phyloP scores from a whole-genome alignment of 2,888 invertebrate species.

The Erynnis tages region DNA sequence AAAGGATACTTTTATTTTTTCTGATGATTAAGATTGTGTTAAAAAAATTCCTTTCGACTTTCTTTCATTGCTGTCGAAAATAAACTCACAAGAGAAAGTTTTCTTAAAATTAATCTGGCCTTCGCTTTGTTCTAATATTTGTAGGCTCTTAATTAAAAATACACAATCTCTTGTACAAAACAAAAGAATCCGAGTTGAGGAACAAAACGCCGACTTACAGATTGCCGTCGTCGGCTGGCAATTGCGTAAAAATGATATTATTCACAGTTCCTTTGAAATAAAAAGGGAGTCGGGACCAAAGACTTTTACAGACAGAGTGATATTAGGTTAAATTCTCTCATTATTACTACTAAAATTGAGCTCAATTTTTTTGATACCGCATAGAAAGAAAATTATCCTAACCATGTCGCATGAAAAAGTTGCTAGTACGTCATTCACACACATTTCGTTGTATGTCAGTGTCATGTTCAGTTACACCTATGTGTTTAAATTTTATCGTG shows the following conservation, averaged over 20 bases:
- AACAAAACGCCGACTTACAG: slow-evolving; percentile 15
- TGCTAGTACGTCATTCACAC: too few relatives aligned
- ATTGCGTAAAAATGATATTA: slow-evolving; percentile 17
- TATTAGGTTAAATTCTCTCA: too few relatives aligned
- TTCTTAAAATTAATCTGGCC: slow-evolving; percentile 5
- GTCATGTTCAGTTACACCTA: too few relatives aligned
- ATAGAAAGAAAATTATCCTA: too few relatives aligned
- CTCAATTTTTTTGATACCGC: too few relatives aligned
- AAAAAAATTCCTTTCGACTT: not conserved
- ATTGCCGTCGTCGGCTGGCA: slow-evolving; percentile 10
- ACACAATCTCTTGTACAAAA: slow-evolving; percentile 10
- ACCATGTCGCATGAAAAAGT: too few relatives aligned
- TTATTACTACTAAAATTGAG: too few relatives aligned
- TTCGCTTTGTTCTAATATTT: slow-evolving; percentile 8
- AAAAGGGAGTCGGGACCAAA: not conserved
- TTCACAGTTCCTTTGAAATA: slow-evolving; percentile 1
- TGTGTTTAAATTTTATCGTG: too few relatives aligned
- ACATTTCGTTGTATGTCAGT: too few relatives aligned
- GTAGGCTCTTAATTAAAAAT: slow-evolving; percentile 11
- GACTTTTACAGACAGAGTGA: too few relatives aligned
- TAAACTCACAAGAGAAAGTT: not conserved
- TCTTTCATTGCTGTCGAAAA: not conserved
- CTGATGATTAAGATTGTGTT: too few relatives aligned
- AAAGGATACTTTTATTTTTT: too few relatives aligned
- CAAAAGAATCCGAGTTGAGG: slow-evolving; percentile 9